Evolutionary conservation across 2,888 invertebrate genomes (phyloP).

Genomic region (Xanthorhoe spadicearia): DNA sequence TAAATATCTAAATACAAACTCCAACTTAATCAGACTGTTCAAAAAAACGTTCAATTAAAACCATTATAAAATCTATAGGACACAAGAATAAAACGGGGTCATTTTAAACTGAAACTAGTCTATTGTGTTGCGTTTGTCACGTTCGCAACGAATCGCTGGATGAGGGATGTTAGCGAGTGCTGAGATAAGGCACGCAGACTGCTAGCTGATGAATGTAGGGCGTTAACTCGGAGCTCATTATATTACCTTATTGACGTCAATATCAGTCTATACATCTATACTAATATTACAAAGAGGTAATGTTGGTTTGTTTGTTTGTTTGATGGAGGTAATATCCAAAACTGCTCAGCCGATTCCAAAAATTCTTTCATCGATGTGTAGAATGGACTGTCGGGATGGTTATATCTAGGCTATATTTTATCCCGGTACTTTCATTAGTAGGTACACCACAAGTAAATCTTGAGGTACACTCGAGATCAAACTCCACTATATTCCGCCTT

Average conservation of each 20-base stretch:
- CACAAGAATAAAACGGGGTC: slow-evolving; percentile 16
- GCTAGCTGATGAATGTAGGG: slow-evolving; percentile 45
- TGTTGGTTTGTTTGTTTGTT: too few species aligned
- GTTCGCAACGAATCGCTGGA: slow-evolving; percentile 67
- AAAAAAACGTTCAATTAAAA: not conserved
- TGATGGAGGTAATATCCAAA: too few species aligned
- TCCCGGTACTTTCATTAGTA: too few species aligned
- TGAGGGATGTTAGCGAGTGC: slow-evolving; percentile 65
- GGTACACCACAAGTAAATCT: not conserved
- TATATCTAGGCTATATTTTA: too few species aligned
- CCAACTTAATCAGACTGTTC: too few species aligned
- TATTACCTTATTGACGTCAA: slow-evolving; percentile 6
- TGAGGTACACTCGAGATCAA: not conserved
- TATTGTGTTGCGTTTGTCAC: slow-evolving; percentile 43
- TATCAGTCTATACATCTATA: too few species aligned
- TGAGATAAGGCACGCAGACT: slow-evolving; percentile 71
- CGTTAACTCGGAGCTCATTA: slow-evolving; percentile 29
- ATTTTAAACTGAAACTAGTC: slow-evolving; percentile 18
- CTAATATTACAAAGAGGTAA: too few species aligned
- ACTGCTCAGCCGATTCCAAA: too few species aligned
- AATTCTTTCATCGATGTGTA: too few species aligned
- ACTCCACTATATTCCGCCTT: slow-evolving; percentile 4
- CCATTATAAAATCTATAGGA: not conserved
- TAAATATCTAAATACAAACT: too few species aligned
- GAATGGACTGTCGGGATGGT: too few species aligned